Evolutionary conservation across 2,113 vertebrate genomes (phyloP), one percentile per base, ranked within the genome.

Genomic region (Sisor rabdophorus): DNA sequence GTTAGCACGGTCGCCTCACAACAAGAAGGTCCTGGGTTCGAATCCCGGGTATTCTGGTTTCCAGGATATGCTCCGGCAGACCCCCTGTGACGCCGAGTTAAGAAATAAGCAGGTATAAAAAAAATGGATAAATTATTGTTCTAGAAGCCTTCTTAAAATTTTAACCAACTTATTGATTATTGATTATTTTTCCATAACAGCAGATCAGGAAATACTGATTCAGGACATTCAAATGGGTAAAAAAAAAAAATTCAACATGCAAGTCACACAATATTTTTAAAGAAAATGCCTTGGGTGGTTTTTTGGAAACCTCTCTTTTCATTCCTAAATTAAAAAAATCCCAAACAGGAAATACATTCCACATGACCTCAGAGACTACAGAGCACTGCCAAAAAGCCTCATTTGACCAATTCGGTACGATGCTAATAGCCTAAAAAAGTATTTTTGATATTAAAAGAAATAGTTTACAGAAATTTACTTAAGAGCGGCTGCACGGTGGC

Each of bases 321-420:
- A 77, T 81, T 80, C 77, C 72, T 53, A 75, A 77, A 80, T 60
- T 44, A 44, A 68, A 65, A 5, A 7, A 44, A 44, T 87, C 75
- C 79, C 82, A 84, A 88, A 86, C 83, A 87, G 82, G 85, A 87
- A 88, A 85, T 76, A 78, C 84, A 86, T 83, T 86, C 80, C 78
- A 82, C 80, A 81, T 82, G 79, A 86, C 78, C 83, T 82, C 80
- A 83, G 80, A 71, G 77, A 75, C 76, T 54, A 19, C 79, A 72
- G 76, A 54, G 36, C 44, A 22, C 55, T 36, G 75, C 76, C 81
- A 81, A 60, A 76, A 58, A 77, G 70, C 61, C 79, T 26, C 32
- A 68, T 72, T 78, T 32, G 32, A 75, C 26, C 54, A 26, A 17
- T 73, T 64, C 52, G 15, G 65, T 58, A 73, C 71, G 63, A 78